Evolutionary conservation across 1,140 invertebrate species (phyloP).

Genomic region (Musca vetustissima): DNA sequence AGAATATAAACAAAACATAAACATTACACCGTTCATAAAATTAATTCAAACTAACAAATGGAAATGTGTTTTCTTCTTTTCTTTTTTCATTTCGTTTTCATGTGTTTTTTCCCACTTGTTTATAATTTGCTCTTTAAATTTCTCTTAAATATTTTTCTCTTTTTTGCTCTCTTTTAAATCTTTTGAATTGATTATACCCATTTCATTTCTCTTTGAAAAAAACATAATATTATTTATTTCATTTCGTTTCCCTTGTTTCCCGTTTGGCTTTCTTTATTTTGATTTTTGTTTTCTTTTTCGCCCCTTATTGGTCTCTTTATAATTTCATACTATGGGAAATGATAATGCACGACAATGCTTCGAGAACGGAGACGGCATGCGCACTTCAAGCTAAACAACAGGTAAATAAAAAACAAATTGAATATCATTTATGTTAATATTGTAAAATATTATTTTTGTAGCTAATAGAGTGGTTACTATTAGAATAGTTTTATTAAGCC

Average conservation of each 20-base stretch:
- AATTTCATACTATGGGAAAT: slow-evolving; percentile 53
- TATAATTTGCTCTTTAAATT: no score
- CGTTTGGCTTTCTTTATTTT: slow-evolving; percentile 27
- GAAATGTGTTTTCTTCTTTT: slow-evolving; percentile 15
- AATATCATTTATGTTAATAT: no score
- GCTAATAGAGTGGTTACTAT: no score
- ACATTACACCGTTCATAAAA: no score
- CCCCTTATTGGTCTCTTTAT: slow-evolving; percentile 38
- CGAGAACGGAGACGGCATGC: slow-evolving; percentile 57
- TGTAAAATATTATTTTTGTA: no score
- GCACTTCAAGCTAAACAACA: slow-evolving; percentile 55
- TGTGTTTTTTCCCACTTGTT: slow-evolving; percentile 6
- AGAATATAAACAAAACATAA: background rate
- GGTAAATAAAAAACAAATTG: no score
- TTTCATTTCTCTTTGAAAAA: slow-evolving; percentile 22
- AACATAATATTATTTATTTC: no score
- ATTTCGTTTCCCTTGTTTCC: no score
- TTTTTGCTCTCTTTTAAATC: slow-evolving; percentile 16
- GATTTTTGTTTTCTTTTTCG: slow-evolving; percentile 40
- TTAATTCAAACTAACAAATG: slow-evolving; percentile 8
- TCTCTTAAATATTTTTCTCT: slow-evolving; percentile 32
- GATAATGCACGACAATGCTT: slow-evolving; percentile 49
- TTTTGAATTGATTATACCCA: slow-evolving; percentile 11
- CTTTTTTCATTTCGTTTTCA: slow-evolving; percentile 13
- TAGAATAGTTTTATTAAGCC: no score